A percentile compares a stretch with the other conserved stretches of the same genome.
phyloP scores from a whole-genome alignment of 53 echinoderm and acorn worm species.

The Echinarachnius parma region DNA sequence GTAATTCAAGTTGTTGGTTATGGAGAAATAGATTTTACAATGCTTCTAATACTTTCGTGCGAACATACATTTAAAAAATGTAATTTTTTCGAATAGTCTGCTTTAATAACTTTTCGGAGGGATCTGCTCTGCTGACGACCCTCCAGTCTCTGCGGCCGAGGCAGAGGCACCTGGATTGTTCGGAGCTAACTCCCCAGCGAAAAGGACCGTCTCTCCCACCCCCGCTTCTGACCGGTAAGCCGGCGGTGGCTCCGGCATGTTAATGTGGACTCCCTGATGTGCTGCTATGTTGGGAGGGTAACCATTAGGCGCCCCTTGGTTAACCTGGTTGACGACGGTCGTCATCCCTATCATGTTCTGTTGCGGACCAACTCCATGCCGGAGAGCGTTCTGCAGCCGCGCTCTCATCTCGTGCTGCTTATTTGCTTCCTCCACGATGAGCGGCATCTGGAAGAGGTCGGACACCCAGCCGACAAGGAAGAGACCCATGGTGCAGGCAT shows the following conservation, averaged over 20 bases:
- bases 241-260: slow-evolving; percentile 27
- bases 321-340: not conserved
- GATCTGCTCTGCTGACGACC: no score
- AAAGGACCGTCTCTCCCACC: slow-evolving; percentile 32
- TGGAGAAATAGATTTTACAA: no score
- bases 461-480: slow-evolving; percentile 55
- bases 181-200: no score
- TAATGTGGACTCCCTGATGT: not conserved
- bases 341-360: slow-evolving; percentile 9
- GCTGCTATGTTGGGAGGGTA: not conserved
- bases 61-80: no score
- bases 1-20: no score
- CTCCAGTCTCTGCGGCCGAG: not conserved
- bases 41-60: no score
- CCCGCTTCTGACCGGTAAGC: slow-evolving; percentile 10
- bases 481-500: slow-evolving; percentile 56
- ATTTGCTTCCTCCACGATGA: slow-evolving; percentile 56
- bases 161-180: no score
- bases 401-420: slow-evolving; percentile 17
- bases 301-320: not conserved
- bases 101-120: no score
- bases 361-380: not conserved
- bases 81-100: no score
- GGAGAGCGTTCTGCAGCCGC: slow-evolving; percentile 23
- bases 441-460: slow-evolving; percentile 56